Base-by-base conservation (phyloP, 1,140 invertebrate genomes). In the Psilanteris sp. region DNA sequence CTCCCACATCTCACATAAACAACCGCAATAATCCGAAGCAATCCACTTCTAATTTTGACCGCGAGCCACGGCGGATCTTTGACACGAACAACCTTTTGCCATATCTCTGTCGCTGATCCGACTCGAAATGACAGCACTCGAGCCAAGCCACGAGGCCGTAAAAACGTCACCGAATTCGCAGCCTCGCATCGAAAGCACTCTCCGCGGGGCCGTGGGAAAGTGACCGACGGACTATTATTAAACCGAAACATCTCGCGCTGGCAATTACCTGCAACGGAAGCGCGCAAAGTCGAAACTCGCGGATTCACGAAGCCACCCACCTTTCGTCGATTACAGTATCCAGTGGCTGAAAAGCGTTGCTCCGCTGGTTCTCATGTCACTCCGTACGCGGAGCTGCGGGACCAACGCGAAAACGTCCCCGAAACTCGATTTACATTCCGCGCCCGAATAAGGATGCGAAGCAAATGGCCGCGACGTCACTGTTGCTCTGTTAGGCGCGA, bases 181-280 rank as follows among this genome's bases (percentile, higher is more conserved):
- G 46, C 11, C 26, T 44, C 46, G 29, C 29, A 14, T 26, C 13
- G 16, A 43, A 26, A 44, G 24, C 27, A 20, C 31, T 41, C 43
- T 13, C 7, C 36, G 27, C 52, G 64, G 50, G 44, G 54, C 66
- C 66, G 66, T 70, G 66, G 66, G 66, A 70, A 70, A 70, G 66
- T 70, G 66, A 43, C 66, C 66, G 54, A 26, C 15, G 27, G 52
- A 44, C 52, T 52, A 43, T 52, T 68, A 52, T 55, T 67, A 41
- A 52, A 43, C 54, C 22, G 9, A 46, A 62, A 5, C 22, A 62
- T 37, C 27, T 43, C n/a, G n/a, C n/a, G n/a, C n/a, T n/a, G n/a
- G n/a, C n/a, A n/a, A n/a, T n/a, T n/a, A n/a, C n/a, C n/a, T n/a
- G n/a, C n/a, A n/a, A n/a, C n/a, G n/a, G n/a, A n/a, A n/a, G n/a